Percentiles rank a stretch among this genome's conserved stretches.
These are phyloP conservation scores for Chondrilla cf. caribensis DNA, from an alignment of 37 sponge, comb jelly and placozoan genomes.

Conservation along the genomic window DNA sequence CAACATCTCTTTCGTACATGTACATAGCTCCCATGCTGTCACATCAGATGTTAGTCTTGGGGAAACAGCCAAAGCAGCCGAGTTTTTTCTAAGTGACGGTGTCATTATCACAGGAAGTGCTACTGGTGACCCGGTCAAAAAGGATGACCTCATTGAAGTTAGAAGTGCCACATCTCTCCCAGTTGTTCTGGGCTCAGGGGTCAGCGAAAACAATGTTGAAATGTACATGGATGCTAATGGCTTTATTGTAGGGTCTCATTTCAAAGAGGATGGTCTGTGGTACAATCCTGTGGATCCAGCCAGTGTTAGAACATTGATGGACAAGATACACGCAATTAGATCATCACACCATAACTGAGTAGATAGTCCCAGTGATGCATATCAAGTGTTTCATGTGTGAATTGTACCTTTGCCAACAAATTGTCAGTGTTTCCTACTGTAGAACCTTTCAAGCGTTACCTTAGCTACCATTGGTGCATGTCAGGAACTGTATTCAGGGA, in stretches of 20 bases:
- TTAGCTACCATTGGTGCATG: too few relatives aligned
- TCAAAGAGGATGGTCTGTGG: constrained; percentile 81
- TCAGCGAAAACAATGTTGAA: constrained; percentile 62
- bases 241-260: constrained; percentile 86
- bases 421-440: too few relatives aligned
- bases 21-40: constrained; percentile 75
- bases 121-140: constrained; percentile 62
- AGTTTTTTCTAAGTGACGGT: constrained; percentile 85
- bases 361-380: too few relatives aligned
- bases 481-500: too few relatives aligned
- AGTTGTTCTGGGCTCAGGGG: constrained; percentile 85
- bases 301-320: constrained; percentile 63
- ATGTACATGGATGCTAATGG: constrained; percentile 46
- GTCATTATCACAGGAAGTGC: constrained; percentile 73
- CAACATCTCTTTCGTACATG: too few relatives aligned
- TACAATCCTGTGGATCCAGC: constrained; percentile 39
- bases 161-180: constrained; percentile 39
- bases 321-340: background rate
- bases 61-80: constrained; percentile 77
- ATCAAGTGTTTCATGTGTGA: too few relatives aligned
- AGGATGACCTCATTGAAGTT: constrained; percentile 33
- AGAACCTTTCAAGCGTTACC: too few relatives aligned
- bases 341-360: background rate
- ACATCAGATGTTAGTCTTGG: constrained; percentile 64
- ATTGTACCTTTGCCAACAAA: too few relatives aligned